Base-by-base conservation (phyloP, 1,140 invertebrate genomes). In the Aporrectodea caliginosa region DNA sequence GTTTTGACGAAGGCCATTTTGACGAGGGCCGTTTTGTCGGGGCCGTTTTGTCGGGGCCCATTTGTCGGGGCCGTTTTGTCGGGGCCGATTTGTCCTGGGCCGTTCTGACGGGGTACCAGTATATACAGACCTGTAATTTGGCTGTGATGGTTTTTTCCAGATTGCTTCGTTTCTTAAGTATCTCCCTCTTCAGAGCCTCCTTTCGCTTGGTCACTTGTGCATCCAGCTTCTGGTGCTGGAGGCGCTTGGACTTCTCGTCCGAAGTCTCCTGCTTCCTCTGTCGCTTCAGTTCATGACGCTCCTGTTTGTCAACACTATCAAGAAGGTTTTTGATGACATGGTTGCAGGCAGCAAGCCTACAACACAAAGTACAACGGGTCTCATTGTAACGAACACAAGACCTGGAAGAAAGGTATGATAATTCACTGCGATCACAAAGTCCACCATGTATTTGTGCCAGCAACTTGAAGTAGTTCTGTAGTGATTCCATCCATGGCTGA, bases 251-350 rank as follows among this genome's bases (percentile, higher is more conserved):
- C 22, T 58, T 58, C 22, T 58, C 43, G 22, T 58, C 43, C 6
- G 43, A 6, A 6, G 43, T 58, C 43, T 58, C 43, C 22, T 58
- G 43, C 43, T 58, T 58, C 22, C 43, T 6, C 22, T 31, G 34
- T 58, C 43, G 71, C 35, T 75, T 79, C 71, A 27, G 34, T 29
- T 79, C 78, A 2, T 16, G 35, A 22, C 34, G 85, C 79, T 89
- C 88, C 69, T 88, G 88, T 69, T 84, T 82, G 70, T 89, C 88
- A n/a, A 89, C 86, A 81, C 86, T 88, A 79, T 90, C 88, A 31
- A 90, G 78, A 16, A 90, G 84, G 6, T 73, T 77, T 82, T 88
- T 88, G 70, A 90, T 76, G 12, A 87, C 84, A 78, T 86, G 84
- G 35, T 84, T 83, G 83, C 89, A 86, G 16, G 86, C 81, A 69